Evolutionary conservation across 1,140 invertebrate genomes (phyloP), one percentile per base, ranked within the genome.

Genomic region (Pachypeltis micranthus): DNA sequence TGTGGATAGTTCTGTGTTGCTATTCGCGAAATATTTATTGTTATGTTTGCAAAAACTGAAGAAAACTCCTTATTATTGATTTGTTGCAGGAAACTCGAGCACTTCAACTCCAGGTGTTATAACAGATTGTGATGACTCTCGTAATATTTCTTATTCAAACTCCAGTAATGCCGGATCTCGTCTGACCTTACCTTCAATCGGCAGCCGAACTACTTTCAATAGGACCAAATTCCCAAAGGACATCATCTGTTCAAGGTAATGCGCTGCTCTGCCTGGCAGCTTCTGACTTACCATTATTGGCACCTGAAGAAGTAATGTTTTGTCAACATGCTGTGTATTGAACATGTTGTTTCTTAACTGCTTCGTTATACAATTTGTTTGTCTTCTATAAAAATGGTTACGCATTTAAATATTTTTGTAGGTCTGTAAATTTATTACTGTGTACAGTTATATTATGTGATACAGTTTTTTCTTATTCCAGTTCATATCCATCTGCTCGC

Each of bases 171-270:
- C 65, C 28, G 63, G 59, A 23, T 65, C 61, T 29, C 34, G 64
- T 26, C 31, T 67, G 51, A 64, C 66, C 19, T 51, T 67, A 25
- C 64, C 64, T 1, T 63, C 66, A n/a, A 62, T 67, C 31, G 63
- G 57, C 27, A 61, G 28, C 44, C 54, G 66, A 44, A 67, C 62
- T 19, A 61, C 28, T 51, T 65, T 57, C 44, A 63, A 44, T 14
- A 60, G 66, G 27, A 63, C 61, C 27, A 61, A 61, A 26, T 56
- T 63, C n/a, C 56, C 66, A 27, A 63, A 55, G 26, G 66, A 67
- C 55, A 47, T 65, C 44, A 56, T 63, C 19, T 47, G 61, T 27
- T 44, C 62, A 21, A 67, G 66, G 66, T 67, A 59, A n/a, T n/a
- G n/a, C n/a, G n/a, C n/a, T 25, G 24, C 59, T 16, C 24, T 7